Evolutionary conservation across 2,113 vertebrate genomes (phyloP).

Genomic region (Typhlomys cinereus): DNA sequence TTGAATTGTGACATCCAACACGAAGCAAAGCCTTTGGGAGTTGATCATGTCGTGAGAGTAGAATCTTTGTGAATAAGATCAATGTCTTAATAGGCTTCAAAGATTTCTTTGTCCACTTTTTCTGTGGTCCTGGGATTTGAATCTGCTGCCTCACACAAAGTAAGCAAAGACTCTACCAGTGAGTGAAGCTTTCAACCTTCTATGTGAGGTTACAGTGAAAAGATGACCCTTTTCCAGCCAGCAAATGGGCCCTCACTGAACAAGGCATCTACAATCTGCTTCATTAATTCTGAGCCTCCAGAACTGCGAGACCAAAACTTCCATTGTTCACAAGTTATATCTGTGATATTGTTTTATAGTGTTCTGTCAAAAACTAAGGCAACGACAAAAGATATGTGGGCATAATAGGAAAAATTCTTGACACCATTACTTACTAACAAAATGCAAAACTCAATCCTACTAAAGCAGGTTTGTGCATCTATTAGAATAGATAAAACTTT

Average conservation of each 20-base stretch:
- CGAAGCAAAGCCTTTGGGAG: not conserved
- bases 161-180: not conserved
- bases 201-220: not conserved
- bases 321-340: not conserved
- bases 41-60: not conserved
- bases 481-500: not conserved
- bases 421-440: not conserved
- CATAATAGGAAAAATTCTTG: conserved; percentile 2
- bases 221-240: not conserved
- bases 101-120: not conserved
- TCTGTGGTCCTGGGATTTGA: not conserved
- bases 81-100: not conserved
- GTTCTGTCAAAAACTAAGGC: not conserved
- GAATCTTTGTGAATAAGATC: not conserved
- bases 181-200: not conserved
- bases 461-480: not conserved
- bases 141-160: too few species aligned
- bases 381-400: not conserved
- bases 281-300: not conserved
- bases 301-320: not conserved
- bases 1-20: not conserved
- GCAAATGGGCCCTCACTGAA: not conserved
- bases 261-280: not conserved
- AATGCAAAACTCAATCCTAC: too few species aligned
- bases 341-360: not conserved